Evolutionary conservation across 2,797 vertebrate genomes (phyloP), one percentile per base, ranked within the genome.

Genomic region (Balearica regulorum): DNA sequence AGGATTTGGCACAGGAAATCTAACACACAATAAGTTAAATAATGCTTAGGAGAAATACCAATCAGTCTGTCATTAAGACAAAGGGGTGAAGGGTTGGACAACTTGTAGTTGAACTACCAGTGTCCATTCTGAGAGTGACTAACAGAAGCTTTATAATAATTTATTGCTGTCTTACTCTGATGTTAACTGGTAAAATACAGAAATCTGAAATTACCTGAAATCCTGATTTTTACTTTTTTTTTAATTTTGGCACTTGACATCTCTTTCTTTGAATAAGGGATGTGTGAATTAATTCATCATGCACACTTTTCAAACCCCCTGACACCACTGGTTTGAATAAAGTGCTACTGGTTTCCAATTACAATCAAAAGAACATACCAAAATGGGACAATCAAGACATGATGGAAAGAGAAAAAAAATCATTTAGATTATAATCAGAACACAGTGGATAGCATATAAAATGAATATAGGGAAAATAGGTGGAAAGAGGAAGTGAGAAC

Each of bases 11-110:
- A 54, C 4, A 3, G 62, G 55, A 93, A 87, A 65, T 43, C 76
- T 87, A 94, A 87, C 51, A 90, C 25, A 83, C 46, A 83, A 81
- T 39, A 80, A 39, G 53, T 84, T 85, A 94, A 89, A 92, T 73
- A 94, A 95, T 94, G 21, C 16, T 83, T 81, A 83, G 82, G 51
- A 80, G 75, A 95, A 86, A 91, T 69, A 88, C 24, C 39, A 83
- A 88, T 25, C 31, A 69, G 61, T 70, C 48, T 58, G 4, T 86
- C 62, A 62, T 55, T 93, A 86, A 88, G 69, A 75, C 64, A 92
- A 89, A 94, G 22, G 73, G 49, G 41, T 54, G 46, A 93, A 89
- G 62, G 54, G n/a, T 33, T 91, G 25, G 57, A 85, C 2, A 11
- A 60, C 9, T 16, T 25, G 9, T 77, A 83, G 72, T 94, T 91